A percentile compares a stretch with the other conserved stretches of the same genome.
Conservation (phyloP, 1,140 invertebrate genomes). For the Drosophila murphyi region DNA sequence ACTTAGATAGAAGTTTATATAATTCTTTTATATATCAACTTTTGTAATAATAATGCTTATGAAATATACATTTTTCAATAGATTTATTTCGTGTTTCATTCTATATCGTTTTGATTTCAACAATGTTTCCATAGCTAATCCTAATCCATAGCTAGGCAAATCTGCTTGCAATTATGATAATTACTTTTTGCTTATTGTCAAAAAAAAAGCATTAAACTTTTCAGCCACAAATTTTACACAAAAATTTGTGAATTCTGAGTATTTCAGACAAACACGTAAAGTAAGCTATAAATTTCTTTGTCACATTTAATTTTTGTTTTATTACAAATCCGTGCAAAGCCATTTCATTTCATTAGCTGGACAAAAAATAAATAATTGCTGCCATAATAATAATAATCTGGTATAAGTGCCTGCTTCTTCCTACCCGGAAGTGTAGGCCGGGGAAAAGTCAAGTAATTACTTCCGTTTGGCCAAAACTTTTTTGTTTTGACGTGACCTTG, state of each 20-base stretch:
- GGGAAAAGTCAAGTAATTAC: conserved; percentile 61
- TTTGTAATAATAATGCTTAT: too few relatives aligned
- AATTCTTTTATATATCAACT: background rate
- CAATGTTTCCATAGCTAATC: conserved; percentile 1
- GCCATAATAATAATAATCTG: conserved; percentile 55
- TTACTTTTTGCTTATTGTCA: conserved; percentile 51
- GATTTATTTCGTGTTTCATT: background rate
- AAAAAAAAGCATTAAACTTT: background rate
- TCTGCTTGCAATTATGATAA: conserved; percentile 64
- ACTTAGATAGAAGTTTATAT: background rate
- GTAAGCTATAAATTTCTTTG: conserved; percentile 42
- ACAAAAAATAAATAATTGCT: conserved; percentile 37
- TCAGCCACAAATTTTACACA: conserved; percentile 16
- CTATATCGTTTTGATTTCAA: background rate
- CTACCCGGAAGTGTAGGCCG: conserved; percentile 44
- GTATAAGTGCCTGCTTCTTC: conserved; percentile 18
- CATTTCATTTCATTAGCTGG: conserved; percentile 16
- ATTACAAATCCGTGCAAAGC: conserved; percentile 51
- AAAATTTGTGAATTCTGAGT: conserved; percentile 42
- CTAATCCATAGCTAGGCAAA: background rate
- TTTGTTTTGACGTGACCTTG: conserved; percentile 2
- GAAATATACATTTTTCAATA: background rate
- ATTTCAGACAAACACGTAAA: conserved; percentile 12
- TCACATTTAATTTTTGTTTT: conserved; percentile 57
- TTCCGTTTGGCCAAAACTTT: conserved; percentile 50